A percentile compares a stretch with the other conserved stretches of the same genome.
Conservation (phyloP, 2,113 vertebrate genomes). For the Typhlomys cinereus region DNA sequence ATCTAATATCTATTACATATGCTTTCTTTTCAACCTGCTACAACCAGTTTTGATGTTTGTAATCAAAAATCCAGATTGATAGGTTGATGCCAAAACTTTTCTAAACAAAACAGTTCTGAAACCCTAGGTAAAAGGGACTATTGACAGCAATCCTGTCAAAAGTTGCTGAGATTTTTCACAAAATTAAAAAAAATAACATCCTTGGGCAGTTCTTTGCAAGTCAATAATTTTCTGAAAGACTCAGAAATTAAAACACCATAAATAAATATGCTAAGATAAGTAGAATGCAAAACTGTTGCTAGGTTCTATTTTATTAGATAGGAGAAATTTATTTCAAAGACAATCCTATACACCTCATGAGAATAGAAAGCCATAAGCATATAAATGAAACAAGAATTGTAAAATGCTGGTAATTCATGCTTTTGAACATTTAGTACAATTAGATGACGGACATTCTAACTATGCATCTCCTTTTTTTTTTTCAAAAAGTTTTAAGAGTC, state of each 20-base stretch:
- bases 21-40: not conserved
- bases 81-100: not conserved
- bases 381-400: conserved; percentile 28
- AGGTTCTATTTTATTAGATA: conserved; percentile 24
- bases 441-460: not conserved
- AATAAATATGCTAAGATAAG: not conserved
- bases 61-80: not conserved
- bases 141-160: not conserved
- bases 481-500: conserved; percentile 4
- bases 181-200: not conserved
- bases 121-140: not conserved
- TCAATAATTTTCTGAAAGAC: conserved; percentile 26
- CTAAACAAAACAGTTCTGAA: conserved; percentile 33
- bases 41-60: not conserved
- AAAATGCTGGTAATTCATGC: too few relatives aligned
- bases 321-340: conserved; percentile 17
- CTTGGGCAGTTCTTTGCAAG: conserved; percentile 4
- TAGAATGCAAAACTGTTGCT: not conserved
- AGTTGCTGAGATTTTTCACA: conserved; percentile 15
- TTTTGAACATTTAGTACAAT: conserved; percentile 5
- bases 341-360: not conserved
- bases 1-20: not conserved
- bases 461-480: conserved; percentile 7
- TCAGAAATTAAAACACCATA: not conserved
- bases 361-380: not conserved